A percentile compares a stretch with the other conserved stretches of the same genome.
Conservation (phyloP, 2,113 vertebrate genomes). For the Hemiprocne comata region DNA sequence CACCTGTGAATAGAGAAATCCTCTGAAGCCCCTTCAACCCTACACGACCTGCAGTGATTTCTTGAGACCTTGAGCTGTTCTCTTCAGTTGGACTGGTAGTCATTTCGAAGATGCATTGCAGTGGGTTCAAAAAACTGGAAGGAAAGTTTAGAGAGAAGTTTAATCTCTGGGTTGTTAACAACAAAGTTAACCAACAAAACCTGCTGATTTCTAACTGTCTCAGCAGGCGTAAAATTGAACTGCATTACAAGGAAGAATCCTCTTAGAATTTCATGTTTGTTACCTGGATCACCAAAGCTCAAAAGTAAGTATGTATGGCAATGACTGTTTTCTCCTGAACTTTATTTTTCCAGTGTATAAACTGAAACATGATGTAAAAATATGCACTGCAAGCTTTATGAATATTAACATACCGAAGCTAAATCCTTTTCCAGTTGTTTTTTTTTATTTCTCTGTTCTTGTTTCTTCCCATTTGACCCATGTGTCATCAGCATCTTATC, state of each 20-base stretch:
- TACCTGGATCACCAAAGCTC: background rate
- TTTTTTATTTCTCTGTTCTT: background rate
- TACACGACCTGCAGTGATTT: background rate
- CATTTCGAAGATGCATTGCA: conserved; percentile 63
- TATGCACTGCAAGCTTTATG: background rate
- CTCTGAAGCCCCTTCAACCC: background rate
- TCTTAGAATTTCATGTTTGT: background rate
- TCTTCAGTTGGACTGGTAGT: conserved; percentile 44
- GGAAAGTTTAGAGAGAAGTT: background rate
- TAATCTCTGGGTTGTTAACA: background rate
- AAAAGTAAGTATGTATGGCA: background rate
- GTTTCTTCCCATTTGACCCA: background rate
- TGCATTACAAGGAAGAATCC: background rate
- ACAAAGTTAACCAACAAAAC: background rate
- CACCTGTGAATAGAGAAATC: background rate
- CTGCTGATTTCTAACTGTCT: background rate
- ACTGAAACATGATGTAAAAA: background rate
- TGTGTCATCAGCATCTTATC: background rate
- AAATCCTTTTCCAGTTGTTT: background rate
- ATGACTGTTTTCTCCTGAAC: background rate
- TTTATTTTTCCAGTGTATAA: background rate
- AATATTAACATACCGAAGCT: background rate
- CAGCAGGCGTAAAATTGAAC: background rate
- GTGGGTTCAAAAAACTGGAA: conserved; percentile 70
- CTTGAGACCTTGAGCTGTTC: background rate